Evolutionary conservation across 2,113 vertebrate species (phyloP), one percentile per base, ranked within the genome.

Genomic region (Bufo gargarizans): DNA sequence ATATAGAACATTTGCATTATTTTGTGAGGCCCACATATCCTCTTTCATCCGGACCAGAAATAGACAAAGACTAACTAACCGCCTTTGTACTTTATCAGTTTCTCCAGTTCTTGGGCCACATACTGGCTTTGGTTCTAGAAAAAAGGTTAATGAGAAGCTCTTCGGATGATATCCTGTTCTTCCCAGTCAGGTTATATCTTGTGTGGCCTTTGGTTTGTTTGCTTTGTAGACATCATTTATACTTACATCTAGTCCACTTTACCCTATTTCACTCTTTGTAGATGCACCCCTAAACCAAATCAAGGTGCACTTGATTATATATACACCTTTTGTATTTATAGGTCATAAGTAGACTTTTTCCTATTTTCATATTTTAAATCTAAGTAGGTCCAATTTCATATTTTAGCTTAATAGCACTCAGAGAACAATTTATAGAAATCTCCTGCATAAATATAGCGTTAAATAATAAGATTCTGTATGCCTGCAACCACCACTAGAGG

Each of bases 121-220:
- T 88, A 43, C 53, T 90, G 82, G 86, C 77, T 65, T 50, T 77
- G 72, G 47, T 19, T 16, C 58, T 89, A 74, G 89, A 89, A 63
- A 71, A 58, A 74, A 88, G 85, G 59, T 14, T 77, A 65, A 84
- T 58, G 45, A 79, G 78, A 72, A 88, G 89, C 33, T 84, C 84
- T 56, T 89, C 87, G n/a, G 80, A 89, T 78, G 89, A 91, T 6
- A 89, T 90, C 56, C 91, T 90, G 13, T 86, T 82, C 74, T 89
- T 90, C 72, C 90, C 89, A 69, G 88, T 65, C 91, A 91, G 91
- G 90, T 91, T 88, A 83, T 83, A 20, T 61, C 55, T 50, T 65
- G 80, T 88, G 80, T 83, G 79, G 76, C 59, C 77, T 77, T 77
- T 76, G 77, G 17, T 49, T 20, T 71, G 47, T 53, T 83, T 88